These are phyloP conservation scores for Tenrec ecaudatus DNA, from an alignment of 2,113 vertebrate species.

Conservation along the genomic window DNA sequence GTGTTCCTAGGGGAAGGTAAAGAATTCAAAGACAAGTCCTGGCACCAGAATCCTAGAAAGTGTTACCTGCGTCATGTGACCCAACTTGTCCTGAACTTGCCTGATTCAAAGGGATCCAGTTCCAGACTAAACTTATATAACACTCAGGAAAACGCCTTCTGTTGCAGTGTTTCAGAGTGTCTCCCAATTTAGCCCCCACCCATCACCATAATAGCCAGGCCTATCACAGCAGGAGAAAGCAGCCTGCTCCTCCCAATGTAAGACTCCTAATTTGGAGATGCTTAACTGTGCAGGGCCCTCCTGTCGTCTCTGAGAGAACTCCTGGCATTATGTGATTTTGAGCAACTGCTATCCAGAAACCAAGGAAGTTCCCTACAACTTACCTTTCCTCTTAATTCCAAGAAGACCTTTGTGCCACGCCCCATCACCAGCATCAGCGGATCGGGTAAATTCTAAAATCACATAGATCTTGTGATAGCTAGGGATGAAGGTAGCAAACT, in stretches of 20 bases:
- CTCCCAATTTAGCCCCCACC: not conserved
- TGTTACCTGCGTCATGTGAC: not conserved
- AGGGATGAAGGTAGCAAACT: not conserved
- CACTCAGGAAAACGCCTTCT: conserved; percentile 4
- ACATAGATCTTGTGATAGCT: not conserved
- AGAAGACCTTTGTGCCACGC: not conserved
- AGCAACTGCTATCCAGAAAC: not conserved
- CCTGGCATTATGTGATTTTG: not conserved
- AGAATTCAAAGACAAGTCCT: not conserved
- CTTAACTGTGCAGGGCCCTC: not conserved
- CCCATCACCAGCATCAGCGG: not conserved
- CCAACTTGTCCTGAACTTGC: conserved; percentile 35
- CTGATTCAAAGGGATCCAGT: conserved; percentile 10
- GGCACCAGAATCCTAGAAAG: conserved; percentile 25
- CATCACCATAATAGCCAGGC: conserved; percentile 6
- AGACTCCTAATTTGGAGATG: not conserved
- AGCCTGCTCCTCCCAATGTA: not conserved
- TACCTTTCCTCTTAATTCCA: not conserved
- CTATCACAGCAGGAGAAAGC: conserved; percentile 3
- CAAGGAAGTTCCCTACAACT: not conserved
- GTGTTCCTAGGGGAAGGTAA: not conserved
- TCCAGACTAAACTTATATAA: conserved; percentile 24
- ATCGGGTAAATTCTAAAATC: not conserved
- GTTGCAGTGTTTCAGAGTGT: not conserved
- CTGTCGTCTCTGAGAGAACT: not conserved